Percentiles rank a stretch among this genome's conserved stretches.
Evolutionary conservation across 2,888 invertebrate genomes (phyloP).

Genomic region (Folsomia manolachei): DNA sequence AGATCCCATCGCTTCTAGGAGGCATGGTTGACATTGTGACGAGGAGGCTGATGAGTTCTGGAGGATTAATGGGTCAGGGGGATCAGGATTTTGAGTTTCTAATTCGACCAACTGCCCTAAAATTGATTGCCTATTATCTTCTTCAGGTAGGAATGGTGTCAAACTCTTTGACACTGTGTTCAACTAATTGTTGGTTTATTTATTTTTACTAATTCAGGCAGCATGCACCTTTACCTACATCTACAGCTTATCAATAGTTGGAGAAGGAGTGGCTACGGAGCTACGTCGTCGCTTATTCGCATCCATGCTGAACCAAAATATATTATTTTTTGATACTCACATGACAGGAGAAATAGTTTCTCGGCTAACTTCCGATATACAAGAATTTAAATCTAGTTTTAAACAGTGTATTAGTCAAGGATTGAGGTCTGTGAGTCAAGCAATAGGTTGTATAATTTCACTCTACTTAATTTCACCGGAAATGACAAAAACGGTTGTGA

Average conservation of each 20-base stretch:
- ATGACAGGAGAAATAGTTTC: constrained; percentile 90
- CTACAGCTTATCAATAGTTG: constrained; percentile 77
- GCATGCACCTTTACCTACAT: constrained; percentile 87
- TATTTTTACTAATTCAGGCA: constrained; percentile 62
- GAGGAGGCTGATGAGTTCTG: constrained; percentile 51
- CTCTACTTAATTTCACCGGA: constrained; percentile 85
- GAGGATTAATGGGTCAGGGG: constrained; percentile 53
- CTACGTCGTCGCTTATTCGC: constrained; percentile 79
- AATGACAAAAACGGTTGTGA: constrained; percentile 76
- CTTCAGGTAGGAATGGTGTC: constrained; percentile 63
- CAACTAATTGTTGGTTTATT: constrained; percentile 4
- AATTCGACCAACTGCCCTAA: constrained; percentile 66
- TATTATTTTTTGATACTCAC: constrained; percentile 85
- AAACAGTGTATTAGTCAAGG: constrained; percentile 92
- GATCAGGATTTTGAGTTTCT: constrained; percentile 60
- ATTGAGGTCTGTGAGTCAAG: constrained; percentile 79
- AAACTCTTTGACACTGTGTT: no score
- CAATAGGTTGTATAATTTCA: constrained; percentile 71
- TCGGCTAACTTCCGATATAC: constrained; percentile 85
- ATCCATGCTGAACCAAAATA: constrained; percentile 79
- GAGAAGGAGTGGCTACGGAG: constrained; percentile 79
- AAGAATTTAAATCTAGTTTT: constrained; percentile 95
- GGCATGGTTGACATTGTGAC: constrained; percentile 76
- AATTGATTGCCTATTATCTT: constrained; percentile 67
- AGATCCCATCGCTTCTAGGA: constrained; percentile 81